Percentiles rank a stretch among this genome's conserved stretches.
Conservation (phyloP, 1,140 invertebrate species). For the Drosophila mauritiana region DNA sequence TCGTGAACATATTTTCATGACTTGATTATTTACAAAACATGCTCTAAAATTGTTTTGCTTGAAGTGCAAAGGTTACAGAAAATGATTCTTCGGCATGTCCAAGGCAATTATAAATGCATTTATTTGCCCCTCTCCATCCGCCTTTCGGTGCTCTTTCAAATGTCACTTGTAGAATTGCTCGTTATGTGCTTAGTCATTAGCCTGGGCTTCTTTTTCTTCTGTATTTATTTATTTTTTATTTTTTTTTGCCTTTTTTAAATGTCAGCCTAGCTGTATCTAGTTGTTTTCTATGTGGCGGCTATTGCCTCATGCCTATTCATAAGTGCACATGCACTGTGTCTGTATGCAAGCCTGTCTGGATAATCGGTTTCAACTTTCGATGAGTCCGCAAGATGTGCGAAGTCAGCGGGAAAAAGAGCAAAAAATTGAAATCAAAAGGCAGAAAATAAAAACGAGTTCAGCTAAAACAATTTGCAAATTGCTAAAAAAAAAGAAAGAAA, state of each 20-base stretch:
- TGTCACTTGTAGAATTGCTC: slow-evolving; percentile 38
- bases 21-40: too few relatives aligned
- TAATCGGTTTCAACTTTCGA: slow-evolving; percentile 52
- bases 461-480: slow-evolving; percentile 49
- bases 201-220: slow-evolving; percentile 6
- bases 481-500: background rate
- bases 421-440: background rate
- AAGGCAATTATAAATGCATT: slow-evolving; percentile 22
- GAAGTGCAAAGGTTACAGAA: slow-evolving; percentile 14
- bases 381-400: slow-evolving; percentile 37
- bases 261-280: slow-evolving; percentile 2
- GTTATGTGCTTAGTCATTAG: slow-evolving; percentile 30
- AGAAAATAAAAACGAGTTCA: slow-evolving; percentile 37
- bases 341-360: slow-evolving; percentile 5
- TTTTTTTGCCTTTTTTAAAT: slow-evolving; percentile 11
- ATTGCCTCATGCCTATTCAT: slow-evolving; percentile 19
- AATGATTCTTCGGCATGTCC: background rate
- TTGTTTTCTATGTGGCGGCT: slow-evolving; percentile 10
- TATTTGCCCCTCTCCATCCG: background rate
- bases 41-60: background rate
- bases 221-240: background rate
- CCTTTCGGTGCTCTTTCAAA: slow-evolving; percentile 23
- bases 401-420: slow-evolving; percentile 7
- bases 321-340: background rate
- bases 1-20: background rate